phyloP scores from a whole-genome alignment of 2,888 invertebrate genomes.

The Drosophila emarginata region DNA sequence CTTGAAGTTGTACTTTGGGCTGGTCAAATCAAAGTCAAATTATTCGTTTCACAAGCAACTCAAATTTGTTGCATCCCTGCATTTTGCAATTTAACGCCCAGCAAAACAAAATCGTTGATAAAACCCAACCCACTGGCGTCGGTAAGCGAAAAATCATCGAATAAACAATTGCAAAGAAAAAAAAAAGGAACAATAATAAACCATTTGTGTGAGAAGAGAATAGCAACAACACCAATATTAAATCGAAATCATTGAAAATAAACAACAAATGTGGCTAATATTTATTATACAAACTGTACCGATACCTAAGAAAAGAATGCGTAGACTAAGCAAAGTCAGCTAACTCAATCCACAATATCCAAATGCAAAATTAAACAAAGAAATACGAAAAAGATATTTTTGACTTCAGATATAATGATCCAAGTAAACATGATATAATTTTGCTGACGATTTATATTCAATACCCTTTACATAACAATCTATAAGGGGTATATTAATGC shows the following conservation, averaged over 20 bases:
- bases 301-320: not conserved
- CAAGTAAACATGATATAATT: not conserved
- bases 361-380: not conserved
- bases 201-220: conserved; percentile 23
- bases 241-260: not conserved
- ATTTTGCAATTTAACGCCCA: conserved; percentile 31
- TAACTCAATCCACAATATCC: not conserved
- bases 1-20: conserved; percentile 34
- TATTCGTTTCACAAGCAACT: conserved; percentile 1
- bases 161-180: conserved; percentile 25
- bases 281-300: not conserved
- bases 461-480: not conserved
- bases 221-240: not conserved
- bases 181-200: conserved; percentile 24
- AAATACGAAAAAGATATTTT: not conserved
- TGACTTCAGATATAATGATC: not conserved
- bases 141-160: not conserved
- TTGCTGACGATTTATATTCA: not conserved
- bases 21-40: not conserved
- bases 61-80: conserved; percentile 21
- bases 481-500: not conserved
- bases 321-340: not conserved
- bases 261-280: conserved; percentile 7
- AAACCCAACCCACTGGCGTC: conserved; percentile 10
- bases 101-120: conserved; percentile 16